Percentiles rank a stretch among this genome's conserved stretches.
These are phyloP conservation scores for Epizoanthus scotinus DNA, from an alignment of 92 coral and sea anemone species.

Conservation along the genomic window DNA sequence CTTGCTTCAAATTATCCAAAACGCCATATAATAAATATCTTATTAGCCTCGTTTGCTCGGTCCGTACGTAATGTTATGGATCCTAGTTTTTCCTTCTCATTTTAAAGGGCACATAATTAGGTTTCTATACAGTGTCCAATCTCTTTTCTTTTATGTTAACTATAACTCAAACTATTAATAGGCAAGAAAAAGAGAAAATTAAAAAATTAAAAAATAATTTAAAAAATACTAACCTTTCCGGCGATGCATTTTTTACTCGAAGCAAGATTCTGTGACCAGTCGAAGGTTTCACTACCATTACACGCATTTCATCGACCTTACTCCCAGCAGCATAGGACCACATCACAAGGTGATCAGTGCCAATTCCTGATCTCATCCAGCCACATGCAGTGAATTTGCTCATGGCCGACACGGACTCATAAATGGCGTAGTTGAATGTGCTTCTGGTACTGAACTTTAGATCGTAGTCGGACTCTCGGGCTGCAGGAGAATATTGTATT, in stretches of 20 bases:
- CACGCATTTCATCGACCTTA: neutral
- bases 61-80: too few species aligned
- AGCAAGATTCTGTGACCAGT: neutral
- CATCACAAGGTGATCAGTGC: neutral
- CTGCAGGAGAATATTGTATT: neutral
- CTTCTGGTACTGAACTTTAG: constrained; percentile 5
- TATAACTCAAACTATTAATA: too few species aligned
- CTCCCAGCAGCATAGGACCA: neutral
- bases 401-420: neutral
- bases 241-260: neutral
- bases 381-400: neutral
- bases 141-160: too few species aligned
- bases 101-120: too few species aligned
- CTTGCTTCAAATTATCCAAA: too few species aligned
- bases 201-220: too few species aligned
- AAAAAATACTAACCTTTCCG: too few species aligned
- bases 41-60: too few species aligned
- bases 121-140: too few species aligned
- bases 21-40: too few species aligned
- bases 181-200: too few species aligned
- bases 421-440: constrained; percentile 2
- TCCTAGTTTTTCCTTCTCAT: too few species aligned
- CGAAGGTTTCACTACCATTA: neutral
- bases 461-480: neutral
- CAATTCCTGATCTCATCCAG: neutral